These are phyloP conservation scores for Aplocera efformata DNA, from an alignment of 2,888 invertebrate genomes.

Conservation along the genomic window DNA sequence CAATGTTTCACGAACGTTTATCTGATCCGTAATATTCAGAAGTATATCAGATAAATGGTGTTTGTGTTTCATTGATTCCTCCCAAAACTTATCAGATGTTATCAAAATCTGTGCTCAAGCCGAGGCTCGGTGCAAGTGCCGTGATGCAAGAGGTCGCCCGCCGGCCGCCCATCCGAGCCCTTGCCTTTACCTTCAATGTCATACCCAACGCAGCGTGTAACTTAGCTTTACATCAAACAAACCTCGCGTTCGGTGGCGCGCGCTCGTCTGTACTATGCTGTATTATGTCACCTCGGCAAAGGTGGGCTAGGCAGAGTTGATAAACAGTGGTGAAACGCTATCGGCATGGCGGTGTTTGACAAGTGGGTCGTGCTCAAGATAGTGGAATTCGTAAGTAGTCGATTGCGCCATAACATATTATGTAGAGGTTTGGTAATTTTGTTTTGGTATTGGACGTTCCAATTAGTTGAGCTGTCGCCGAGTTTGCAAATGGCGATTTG, in stretches of 20 bases:
- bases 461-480: conserved; percentile 1
- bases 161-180: conserved; percentile 23
- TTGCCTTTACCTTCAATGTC: conserved; percentile 53
- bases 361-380: conserved; percentile 80
- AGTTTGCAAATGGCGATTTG: neutral
- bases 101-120: no score
- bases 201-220: conserved; percentile 45
- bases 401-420: conserved; percentile 31
- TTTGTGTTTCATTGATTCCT: no score
- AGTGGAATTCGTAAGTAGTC: conserved; percentile 76
- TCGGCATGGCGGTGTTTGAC: conserved; percentile 71
- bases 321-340: conserved; percentile 36
- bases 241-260: conserved; percentile 51
- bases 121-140: no score
- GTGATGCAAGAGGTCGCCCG: no score
- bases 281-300: conserved; percentile 40
- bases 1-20: no score
- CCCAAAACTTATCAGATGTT: no score
- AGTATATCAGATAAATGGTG: no score
- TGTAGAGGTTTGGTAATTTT: conserved; percentile 34
- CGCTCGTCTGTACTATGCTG: conserved; percentile 51
- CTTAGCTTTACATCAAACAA: conserved; percentile 61
- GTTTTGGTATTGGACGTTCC: conserved; percentile 10
- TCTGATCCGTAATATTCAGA: no score
- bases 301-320: conserved; percentile 34